Base-by-base conservation (phyloP, 2,888 invertebrate species). In the Ametastegia equiseti region DNA sequence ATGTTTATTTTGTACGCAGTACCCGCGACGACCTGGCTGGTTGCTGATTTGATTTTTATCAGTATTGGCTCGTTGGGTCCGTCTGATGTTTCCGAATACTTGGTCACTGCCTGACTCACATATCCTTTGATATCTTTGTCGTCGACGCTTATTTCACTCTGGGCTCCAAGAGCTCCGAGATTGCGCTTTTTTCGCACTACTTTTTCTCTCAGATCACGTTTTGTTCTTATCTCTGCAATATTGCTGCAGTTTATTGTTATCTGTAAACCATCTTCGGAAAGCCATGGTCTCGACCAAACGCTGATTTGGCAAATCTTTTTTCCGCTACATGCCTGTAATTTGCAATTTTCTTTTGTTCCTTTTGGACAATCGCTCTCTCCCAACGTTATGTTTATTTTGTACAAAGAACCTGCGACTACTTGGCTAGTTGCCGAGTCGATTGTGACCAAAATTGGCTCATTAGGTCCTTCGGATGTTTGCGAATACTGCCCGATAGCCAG, bases 281-380 rank as follows among this genome's bases (percentile, higher is more conserved):
- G 83, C 95, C 95, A 95, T 5, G 94, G 93, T 85, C 93, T 92
- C 75, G 94, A 93, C 94, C 94, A 95, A 63, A 95, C 92, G 79
- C 89, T 85, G 45, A 94, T 88, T 36, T 92, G 84, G 86, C 95
- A 95, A n/a, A 87, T 84, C 27, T 86, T 86, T 1, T 84, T 81
- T 39, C 88, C 86, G 5, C 86, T 86, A 30, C 88, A 87, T 6
- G 89, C 84, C 47, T 89, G 86, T 57, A 90, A 82, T 60, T 87
- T 82, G 57, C 90, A 90, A 50, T 87, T 86, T n/a, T 87, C 86
- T 65, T 86, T 84, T 4, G 57, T 78, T 2, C 89, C 88, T 84
- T 92, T 93, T 9, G 90, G 87, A 84, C 95, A 94, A 81, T 92
- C 92, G 2, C 94, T 94, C 63, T 93, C 92, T 15, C 94, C 94